Evolutionary conservation across 2,888 invertebrate species (phyloP), one percentile per base, ranked within the genome.

Genomic region (Melangyna quadrimaculata): DNA sequence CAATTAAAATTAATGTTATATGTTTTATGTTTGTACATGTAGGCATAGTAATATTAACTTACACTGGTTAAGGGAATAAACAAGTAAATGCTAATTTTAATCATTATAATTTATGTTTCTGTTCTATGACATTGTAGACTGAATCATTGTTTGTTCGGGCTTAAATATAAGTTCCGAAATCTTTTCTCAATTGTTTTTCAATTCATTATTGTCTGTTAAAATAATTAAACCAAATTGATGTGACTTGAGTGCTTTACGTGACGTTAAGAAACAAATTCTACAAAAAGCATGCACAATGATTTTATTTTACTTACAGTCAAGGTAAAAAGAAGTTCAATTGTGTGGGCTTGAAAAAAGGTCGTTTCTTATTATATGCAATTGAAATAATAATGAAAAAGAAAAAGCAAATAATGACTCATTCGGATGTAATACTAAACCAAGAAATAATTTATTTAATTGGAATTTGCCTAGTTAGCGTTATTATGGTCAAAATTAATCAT

Each of bases 61-160:
- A 81, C 86, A 53, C 75, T 45, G 27, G 59, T 63, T 22, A 73
- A 57, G 10, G 72, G 63, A 43, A 86, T 45, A 35, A 81, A 24
- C 43, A 86, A 37, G 40, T 8, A 78, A 73, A 77, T 19, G 29
- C 35, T 45, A 43, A 73, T 1, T 51, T 19, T 65, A 43, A 65
- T 73, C 86, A 86, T 86, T 10, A n/a, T n/a, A n/a, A n/a, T n/a
- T n/a, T n/a, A 19, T 79, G 81, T 27, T 69, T 48, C 51, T 55
- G 24, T 72, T 72, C 73, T 65, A 70, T 86, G 29, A 70, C 86
- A 78, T 86, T 37, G 29, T 84, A 45, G 27, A 86, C 86, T 81
- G 65, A 86, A 63, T 59, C 24, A 22, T 40, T 27, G 19, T 57
- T 35, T 17, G 43, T 32, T 22, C 65, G 69, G 17, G 70, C 63